Conservation (phyloP, 2,797 vertebrate genomes). For the Ptychadena robeensis region DNA sequence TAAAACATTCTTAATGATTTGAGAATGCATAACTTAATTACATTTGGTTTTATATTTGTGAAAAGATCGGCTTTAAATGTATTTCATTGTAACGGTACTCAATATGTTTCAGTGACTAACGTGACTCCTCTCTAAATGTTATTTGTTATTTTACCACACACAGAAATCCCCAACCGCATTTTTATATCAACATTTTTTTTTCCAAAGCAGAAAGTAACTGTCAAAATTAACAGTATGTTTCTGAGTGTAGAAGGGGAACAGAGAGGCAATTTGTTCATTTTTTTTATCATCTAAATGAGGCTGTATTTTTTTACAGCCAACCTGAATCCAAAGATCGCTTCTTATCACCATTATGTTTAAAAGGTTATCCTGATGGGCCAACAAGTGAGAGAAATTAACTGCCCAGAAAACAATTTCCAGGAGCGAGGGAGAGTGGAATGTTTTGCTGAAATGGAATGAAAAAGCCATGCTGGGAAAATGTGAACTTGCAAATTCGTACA, state of each 20-base stretch:
- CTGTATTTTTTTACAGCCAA: slow-evolving; percentile 44
- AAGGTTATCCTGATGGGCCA: slow-evolving; percentile 56
- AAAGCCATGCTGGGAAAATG: slow-evolving; percentile 53
- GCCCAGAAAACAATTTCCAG: slow-evolving; percentile 59
- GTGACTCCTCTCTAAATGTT: background rate
- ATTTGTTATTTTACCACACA: background rate
- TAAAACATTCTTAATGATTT: too few species aligned
- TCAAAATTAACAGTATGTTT: slow-evolving; percentile 15
- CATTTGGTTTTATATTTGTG: too few species aligned
- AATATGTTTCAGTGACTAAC: background rate
- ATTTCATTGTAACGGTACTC: background rate
- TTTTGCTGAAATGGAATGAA: slow-evolving; percentile 53
- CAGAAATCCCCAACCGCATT: slow-evolving; percentile 11
- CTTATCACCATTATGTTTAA: slow-evolving; percentile 57
- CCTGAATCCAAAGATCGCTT: slow-evolving; percentile 49
- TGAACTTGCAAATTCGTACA: slow-evolving; percentile 48
- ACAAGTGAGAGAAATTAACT: slow-evolving; percentile 58
- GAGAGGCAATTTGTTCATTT: slow-evolving; percentile 22
- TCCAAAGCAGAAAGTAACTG: slow-evolving; percentile 33
- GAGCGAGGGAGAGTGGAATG: slow-evolving; percentile 42
- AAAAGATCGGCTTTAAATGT: too few species aligned
- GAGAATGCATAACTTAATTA: too few species aligned
- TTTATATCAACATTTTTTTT: slow-evolving; percentile 23
- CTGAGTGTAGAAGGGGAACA: background rate
- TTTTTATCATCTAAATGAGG: slow-evolving; percentile 42